A percentile compares a stretch with the other conserved stretches of the same genome.
These are phyloP conservation scores for Athene noctua DNA, from an alignment of 2,113 vertebrate species.

Conservation along the genomic window DNA sequence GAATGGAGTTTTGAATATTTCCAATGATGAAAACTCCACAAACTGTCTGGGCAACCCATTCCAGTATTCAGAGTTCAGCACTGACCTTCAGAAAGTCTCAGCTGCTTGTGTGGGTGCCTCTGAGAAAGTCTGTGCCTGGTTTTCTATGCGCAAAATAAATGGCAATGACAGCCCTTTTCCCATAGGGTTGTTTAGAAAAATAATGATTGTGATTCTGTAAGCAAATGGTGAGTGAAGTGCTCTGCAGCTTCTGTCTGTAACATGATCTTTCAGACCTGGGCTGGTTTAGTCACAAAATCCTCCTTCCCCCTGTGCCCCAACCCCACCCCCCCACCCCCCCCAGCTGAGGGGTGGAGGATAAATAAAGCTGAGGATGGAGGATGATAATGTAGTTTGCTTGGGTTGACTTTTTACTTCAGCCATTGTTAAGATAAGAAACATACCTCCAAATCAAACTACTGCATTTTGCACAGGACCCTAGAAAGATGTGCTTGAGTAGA, in stretches of 20 bases:
- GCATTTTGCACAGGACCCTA: not conserved
- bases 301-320: not conserved
- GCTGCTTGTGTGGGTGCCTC: not conserved
- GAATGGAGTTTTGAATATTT: not conserved
- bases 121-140: not conserved
- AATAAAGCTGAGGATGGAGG: not conserved
- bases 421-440: not conserved
- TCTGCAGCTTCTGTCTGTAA: not conserved
- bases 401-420: not conserved
- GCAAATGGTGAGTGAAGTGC: not conserved
- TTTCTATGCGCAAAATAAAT: not conserved
- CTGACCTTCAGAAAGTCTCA: not conserved
- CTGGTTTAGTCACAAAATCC: not conserved
- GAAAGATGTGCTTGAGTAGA: not conserved
- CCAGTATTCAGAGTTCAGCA: not conserved
- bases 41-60: not conserved
- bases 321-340: too few relatives aligned
- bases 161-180: not conserved
- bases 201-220: not conserved
- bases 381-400: not conserved
- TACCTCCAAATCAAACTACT: not conserved
- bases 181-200: not conserved
- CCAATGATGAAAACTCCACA: not conserved
- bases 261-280: not conserved
- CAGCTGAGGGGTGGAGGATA: too few relatives aligned